Conservation (phyloP, 2,797 vertebrate genomes). For the Syncerus caffer region DNA sequence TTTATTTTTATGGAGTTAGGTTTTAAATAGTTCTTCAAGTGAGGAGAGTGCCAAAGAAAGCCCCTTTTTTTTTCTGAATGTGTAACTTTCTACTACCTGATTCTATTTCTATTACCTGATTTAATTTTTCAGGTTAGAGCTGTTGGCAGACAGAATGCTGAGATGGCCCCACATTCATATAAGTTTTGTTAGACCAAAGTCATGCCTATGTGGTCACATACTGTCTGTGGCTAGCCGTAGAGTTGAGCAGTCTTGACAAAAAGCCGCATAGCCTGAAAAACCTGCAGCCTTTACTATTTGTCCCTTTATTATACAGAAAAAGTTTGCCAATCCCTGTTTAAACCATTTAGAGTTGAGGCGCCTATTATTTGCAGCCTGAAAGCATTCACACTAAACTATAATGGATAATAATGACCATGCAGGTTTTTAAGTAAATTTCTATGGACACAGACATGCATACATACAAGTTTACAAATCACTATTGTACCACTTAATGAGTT, state of each 20-base stretch:
- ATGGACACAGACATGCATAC: background rate
- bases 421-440: background rate
- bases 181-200: background rate
- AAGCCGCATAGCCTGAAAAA: background rate
- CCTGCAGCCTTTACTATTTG: background rate
- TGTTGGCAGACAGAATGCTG: background rate
- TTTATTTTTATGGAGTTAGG: background rate
- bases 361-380: background rate
- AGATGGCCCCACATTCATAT: background rate
- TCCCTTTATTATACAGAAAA: background rate
- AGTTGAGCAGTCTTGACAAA: background rate
- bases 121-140: background rate
- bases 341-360: background rate
- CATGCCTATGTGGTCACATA: background rate
- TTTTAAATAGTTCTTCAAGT: conserved; percentile 42
- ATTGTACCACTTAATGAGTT: background rate
- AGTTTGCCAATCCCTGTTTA: background rate
- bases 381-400: background rate
- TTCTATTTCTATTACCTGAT: background rate
- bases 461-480: background rate
- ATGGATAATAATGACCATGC: background rate
- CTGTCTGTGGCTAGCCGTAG: background rate
- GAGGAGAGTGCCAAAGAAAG: background rate
- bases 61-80: background rate
- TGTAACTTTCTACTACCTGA: background rate